Evolutionary conservation across 2,113 vertebrate genomes (phyloP).

Genomic region (Dermatemys mawii): DNA sequence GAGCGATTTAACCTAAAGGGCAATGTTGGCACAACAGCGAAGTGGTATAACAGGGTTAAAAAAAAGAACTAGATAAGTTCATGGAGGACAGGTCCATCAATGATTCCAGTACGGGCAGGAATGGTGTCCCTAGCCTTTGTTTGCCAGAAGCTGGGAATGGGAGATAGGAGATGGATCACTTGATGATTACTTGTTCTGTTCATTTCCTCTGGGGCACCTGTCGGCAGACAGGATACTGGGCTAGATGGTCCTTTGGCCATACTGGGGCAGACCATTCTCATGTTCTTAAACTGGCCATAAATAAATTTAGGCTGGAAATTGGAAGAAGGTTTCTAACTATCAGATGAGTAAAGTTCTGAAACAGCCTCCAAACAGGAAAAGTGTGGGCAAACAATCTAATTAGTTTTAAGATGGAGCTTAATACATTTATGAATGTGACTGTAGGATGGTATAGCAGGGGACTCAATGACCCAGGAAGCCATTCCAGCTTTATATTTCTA

Average conservation of each 20-base stretch:
- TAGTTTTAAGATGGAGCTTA: neutral
- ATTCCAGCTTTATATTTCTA: neutral
- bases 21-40: neutral
- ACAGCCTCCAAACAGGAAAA: neutral
- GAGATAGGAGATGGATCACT: too few relatives aligned
- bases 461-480: neutral
- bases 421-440: neutral
- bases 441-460: neutral
- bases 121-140: too few relatives aligned
- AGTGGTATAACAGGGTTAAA: neutral
- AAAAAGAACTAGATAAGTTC: too few relatives aligned
- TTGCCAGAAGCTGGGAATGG: too few relatives aligned
- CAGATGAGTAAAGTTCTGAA: neutral
- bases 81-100: too few relatives aligned
- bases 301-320: neutral
- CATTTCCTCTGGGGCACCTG: too few relatives aligned
- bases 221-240: too few relatives aligned
- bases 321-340: neutral
- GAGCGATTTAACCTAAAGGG: too few relatives aligned
- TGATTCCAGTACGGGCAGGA: too few relatives aligned
- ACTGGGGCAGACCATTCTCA: too few relatives aligned
- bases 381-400: neutral
- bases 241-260: too few relatives aligned
- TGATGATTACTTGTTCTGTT: too few relatives aligned
- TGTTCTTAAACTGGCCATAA: neutral